Conservation (phyloP, 2,113 vertebrate species). For the Tachycineta bicolor region DNA sequence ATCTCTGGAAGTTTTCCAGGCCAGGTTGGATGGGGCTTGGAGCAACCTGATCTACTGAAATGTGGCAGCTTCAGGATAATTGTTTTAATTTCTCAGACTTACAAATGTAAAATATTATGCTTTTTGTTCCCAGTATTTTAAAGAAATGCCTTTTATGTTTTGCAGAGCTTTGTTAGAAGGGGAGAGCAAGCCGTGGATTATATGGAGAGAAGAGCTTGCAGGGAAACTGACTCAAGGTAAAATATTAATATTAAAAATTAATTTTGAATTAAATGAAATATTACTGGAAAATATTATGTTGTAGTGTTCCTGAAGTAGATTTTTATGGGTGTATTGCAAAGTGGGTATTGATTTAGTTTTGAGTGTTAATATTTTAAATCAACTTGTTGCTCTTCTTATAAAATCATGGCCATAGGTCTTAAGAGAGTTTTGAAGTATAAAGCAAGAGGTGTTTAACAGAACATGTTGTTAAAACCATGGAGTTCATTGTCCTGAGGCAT, state of each 20-base stretch:
- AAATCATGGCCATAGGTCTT: background rate
- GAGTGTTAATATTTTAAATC: background rate
- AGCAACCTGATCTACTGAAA: background rate
- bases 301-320: background rate
- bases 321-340: background rate
- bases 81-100: background rate
- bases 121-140: background rate
- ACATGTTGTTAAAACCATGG: background rate
- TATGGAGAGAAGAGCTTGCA: constrained; percentile 70
- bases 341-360: background rate
- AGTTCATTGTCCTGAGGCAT: background rate
- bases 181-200: constrained; percentile 78
- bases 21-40: background rate
- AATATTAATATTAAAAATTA: background rate
- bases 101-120: background rate
- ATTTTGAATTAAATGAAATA: background rate
- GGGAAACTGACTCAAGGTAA: constrained; percentile 80
- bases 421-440: background rate
- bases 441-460: background rate
- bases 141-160: constrained; percentile 20
- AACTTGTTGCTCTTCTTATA: background rate
- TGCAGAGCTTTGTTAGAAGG: constrained; percentile 90
- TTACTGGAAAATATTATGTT: background rate
- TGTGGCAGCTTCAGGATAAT: background rate
- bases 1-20: background rate